Evolutionary conservation across 2,797 vertebrate species (phyloP).

Genomic region (Propithecus deckenii): DNA sequence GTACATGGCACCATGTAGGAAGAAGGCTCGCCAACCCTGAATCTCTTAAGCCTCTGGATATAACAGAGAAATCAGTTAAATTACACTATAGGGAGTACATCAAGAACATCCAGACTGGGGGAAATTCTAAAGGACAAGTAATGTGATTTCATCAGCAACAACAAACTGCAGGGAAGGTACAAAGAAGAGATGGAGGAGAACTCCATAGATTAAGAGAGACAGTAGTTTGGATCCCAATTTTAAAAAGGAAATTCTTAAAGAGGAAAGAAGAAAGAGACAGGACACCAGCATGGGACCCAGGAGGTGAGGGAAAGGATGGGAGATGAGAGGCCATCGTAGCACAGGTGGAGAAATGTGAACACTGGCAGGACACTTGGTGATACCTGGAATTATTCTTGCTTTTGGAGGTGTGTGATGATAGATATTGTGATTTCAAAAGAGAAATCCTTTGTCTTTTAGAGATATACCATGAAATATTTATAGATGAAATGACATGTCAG

Average conservation of each 20-base stretch:
- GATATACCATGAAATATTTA: not conserved
- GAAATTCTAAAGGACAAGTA: not conserved
- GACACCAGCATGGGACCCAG: not conserved
- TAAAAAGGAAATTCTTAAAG: not conserved
- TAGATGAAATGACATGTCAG: not conserved
- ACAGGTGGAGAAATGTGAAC: not conserved
- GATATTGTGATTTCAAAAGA: not conserved
- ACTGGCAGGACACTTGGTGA: not conserved
- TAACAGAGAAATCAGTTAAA: not conserved
- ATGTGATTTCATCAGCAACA: not conserved
- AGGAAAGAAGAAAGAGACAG: not conserved
- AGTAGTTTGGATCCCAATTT: not conserved
- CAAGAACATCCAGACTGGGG: not conserved
- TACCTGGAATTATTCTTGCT: not conserved
- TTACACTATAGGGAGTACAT: not conserved
- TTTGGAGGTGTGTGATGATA: not conserved
- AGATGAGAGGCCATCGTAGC: not conserved
- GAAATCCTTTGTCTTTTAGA: not conserved
- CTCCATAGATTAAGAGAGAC: not conserved
- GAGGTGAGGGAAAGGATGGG: rapidly evolving
- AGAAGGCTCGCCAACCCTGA: not conserved
- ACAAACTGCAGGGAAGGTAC: not conserved
- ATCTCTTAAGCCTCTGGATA: not conserved
- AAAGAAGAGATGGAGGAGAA: not conserved
- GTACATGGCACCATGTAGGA: not conserved